These are phyloP conservation scores for Pyrocoelia pectoralis DNA, from an alignment of 2,888 invertebrate genomes.

Conservation along the genomic window DNA sequence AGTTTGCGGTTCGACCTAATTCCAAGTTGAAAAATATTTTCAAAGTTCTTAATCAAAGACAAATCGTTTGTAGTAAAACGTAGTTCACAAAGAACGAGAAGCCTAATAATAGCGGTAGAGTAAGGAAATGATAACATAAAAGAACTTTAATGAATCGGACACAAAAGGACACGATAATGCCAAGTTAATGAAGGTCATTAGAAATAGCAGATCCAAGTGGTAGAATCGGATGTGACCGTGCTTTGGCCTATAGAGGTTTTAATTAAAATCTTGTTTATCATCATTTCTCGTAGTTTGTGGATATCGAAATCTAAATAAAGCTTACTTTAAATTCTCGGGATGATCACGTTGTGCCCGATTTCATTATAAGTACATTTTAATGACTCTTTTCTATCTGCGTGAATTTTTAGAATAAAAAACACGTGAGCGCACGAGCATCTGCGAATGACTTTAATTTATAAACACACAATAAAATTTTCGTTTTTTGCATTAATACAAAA, in stretches of 20 bases:
- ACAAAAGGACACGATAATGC: conserved; percentile 39
- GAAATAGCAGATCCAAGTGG: conserved; percentile 32
- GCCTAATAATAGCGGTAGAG: conserved; percentile 31
- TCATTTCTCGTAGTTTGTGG: conserved; percentile 26
- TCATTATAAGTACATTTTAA: too few species aligned
- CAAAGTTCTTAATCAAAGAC: conserved; percentile 32
- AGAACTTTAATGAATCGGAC: conserved; percentile 38
- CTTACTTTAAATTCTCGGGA: neutral
- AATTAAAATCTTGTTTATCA: conserved; percentile 33
- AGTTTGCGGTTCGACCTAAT: conserved; percentile 27
- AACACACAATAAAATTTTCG: too few species aligned
- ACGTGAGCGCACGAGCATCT: too few species aligned
- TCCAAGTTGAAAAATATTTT: conserved; percentile 29
- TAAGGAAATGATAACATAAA: conserved; percentile 37
- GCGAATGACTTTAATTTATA: too few species aligned
- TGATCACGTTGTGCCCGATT: too few species aligned
- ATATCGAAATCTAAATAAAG: conserved; percentile 16
- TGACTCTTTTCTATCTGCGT: too few species aligned
- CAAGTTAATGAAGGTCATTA: conserved; percentile 38
- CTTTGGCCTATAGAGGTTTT: conserved; percentile 20
- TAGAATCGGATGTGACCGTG: conserved; percentile 20
- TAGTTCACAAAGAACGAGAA: conserved; percentile 30
- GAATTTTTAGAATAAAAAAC: too few species aligned
- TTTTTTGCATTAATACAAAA: too few species aligned
- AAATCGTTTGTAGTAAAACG: conserved; percentile 28